phyloP scores from a whole-genome alignment of 1,140 invertebrate genomes.

The Saccostrea cuccullata region DNA sequence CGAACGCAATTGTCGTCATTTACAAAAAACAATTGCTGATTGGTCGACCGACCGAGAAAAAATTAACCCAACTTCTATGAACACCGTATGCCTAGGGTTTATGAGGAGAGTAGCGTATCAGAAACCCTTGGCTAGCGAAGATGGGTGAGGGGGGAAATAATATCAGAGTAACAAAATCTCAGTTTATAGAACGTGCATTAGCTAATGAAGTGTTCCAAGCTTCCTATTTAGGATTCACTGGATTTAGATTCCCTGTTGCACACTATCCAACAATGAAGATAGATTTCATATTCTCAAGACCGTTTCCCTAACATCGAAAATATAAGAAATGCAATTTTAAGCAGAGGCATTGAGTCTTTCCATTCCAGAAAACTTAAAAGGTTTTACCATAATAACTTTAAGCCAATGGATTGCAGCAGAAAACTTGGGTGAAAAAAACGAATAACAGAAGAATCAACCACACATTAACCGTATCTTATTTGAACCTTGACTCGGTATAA shows the following conservation, averaged over 20 bases:
- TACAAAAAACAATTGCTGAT: too few relatives aligned
- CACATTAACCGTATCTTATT: slow-evolving; percentile 43
- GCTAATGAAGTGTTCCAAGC: slow-evolving; percentile 37
- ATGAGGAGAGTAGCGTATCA: too few relatives aligned
- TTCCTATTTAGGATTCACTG: slow-evolving; percentile 47
- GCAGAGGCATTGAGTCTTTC: slow-evolving; percentile 32
- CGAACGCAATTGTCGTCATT: too few relatives aligned
- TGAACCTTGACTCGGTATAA: slow-evolving; percentile 45
- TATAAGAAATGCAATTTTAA: slow-evolving; percentile 46
- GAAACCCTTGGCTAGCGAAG: too few relatives aligned
- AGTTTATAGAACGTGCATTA: slow-evolving; percentile 32
- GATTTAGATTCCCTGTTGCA: slow-evolving; percentile 49
- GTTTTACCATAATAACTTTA: slow-evolving; percentile 30
- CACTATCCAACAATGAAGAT: slow-evolving; percentile 40
- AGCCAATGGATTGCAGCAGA: slow-evolving; percentile 44
- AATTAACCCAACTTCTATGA: too few relatives aligned
- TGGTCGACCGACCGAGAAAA: too few relatives aligned
- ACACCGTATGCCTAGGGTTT: too few relatives aligned
- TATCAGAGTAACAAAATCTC: slow-evolving; percentile 18
- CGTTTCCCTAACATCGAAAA: slow-evolving; percentile 44
- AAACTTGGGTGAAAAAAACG: slow-evolving; percentile 46
- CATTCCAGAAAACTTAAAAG: slow-evolving; percentile 25
- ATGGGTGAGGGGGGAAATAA: slow-evolving; percentile 34
- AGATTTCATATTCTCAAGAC: slow-evolving; percentile 44
- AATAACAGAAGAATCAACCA: slow-evolving; percentile 45